Conservation (phyloP, 1,140 invertebrate species). For the Eumeta japonica region DNA sequence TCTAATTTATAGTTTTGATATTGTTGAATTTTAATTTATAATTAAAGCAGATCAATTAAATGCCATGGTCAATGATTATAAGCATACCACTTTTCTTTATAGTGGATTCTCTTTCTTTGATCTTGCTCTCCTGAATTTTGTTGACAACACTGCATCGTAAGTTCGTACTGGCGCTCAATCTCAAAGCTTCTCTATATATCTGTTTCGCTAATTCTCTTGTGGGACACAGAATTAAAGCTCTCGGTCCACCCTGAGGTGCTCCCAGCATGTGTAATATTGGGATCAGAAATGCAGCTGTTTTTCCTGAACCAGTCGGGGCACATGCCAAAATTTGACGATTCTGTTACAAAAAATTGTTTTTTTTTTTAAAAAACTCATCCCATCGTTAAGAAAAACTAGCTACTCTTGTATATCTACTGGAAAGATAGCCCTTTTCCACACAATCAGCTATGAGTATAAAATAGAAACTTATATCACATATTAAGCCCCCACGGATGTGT, state of each 20-base stretch:
- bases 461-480: no score
- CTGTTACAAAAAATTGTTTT: conserved; percentile 45
- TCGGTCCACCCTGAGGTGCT: conserved; percentile 67
- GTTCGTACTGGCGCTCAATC: conserved; percentile 71
- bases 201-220: conserved; percentile 93
- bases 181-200: conserved; percentile 78
- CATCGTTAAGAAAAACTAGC: conserved; percentile 5
- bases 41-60: no score
- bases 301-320: conserved; percentile 89
- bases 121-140: conserved; percentile 54
- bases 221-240: conserved; percentile 86
- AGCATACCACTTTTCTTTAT: conserved; percentile 42
- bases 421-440: not conserved
- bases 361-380: conserved; percentile 4
- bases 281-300: conserved; percentile 83
- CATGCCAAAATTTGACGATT: conserved; percentile 85
- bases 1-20: not conserved
- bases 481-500: no score
- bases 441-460: not conserved
- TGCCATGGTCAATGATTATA: no score
- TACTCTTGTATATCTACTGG: not conserved
- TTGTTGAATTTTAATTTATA: not conserved
- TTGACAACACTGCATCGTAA: conserved; percentile 55
- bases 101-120: conserved; percentile 44
- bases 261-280: conserved; percentile 73